Evolutionary conservation across 1,140 invertebrate genomes (phyloP), one percentile per base, ranked within the genome.

Genomic region (Eumeta japonica): DNA sequence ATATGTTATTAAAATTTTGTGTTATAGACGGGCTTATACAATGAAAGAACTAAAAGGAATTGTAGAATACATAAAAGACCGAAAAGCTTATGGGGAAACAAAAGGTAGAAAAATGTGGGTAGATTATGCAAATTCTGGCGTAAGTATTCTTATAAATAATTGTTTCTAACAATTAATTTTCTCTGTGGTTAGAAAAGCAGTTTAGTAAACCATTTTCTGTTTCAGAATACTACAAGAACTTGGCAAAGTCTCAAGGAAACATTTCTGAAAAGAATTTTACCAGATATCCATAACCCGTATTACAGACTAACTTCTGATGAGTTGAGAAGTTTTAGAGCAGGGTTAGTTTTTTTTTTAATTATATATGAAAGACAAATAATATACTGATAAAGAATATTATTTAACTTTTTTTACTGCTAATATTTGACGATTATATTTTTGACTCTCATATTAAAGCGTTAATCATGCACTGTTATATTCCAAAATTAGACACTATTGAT

Each of bases 231-330:
- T 28, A 62, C 31, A 4, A 58, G 72, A 45, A 67, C 74, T 13
- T 76, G 74, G 74, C 74, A 76, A 45, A 75, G 74, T 49, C 41
- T 76, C 7, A 76, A 75, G 39, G 74, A 76, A 41, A 66, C 66
- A 19, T 75, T 67, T 48, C 10, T 74, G 16, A 76, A 76, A 42
- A 52, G 72, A 31, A 74, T 76, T 37, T 35, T 75, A 10, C 65
- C 68, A 10, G 71, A 76, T 41, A 66, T 76, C 16, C 49, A 59
- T 12, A 75, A 76, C 50, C 70, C 74, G 13, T 76, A 76, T 31
- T 76, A 64, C 41, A 56, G 51, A 28, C 47, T 76, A 10, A 44
- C 57, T 13, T 31, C 45, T 7, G 43, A 55, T n/a, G 55, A 73
- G 28, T 62, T 74, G 37, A 35, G 43, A 24, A 70, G 63, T 41